phyloP scores from a whole-genome alignment of 2,797 vertebrate species.

The Crax fasciolata region DNA sequence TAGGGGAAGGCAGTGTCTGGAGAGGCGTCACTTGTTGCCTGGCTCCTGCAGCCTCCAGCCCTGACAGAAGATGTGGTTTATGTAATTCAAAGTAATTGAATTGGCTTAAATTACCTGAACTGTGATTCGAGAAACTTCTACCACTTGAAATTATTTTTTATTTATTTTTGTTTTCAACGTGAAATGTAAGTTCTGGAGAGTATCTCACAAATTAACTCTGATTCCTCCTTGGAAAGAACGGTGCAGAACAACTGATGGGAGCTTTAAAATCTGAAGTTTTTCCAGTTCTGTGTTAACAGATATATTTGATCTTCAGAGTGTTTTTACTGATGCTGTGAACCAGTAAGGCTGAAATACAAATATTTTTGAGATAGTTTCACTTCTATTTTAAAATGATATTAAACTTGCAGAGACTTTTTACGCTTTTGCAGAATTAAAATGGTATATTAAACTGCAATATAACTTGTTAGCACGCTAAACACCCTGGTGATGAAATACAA shows the following conservation, averaged over 20 bases:
- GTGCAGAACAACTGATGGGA: background rate
- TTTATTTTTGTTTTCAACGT: background rate
- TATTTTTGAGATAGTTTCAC: background rate
- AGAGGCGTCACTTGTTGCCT: background rate
- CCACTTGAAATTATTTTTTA: background rate
- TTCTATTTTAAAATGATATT: conserved; percentile 1
- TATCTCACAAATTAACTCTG: background rate
- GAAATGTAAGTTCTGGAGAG: background rate
- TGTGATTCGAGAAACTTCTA: background rate
- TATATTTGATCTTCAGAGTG: background rate
- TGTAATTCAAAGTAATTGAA: background rate
- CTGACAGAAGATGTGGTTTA: background rate
- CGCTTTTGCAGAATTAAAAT: background rate
- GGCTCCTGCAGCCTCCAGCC: background rate
- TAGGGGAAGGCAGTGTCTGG: background rate
- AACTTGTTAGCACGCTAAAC: conserved; percentile 2
- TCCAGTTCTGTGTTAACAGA: background rate
- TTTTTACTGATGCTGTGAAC: background rate
- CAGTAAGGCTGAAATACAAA: conserved; percentile 7
- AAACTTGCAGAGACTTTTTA: background rate
- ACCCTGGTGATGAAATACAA: conserved; percentile 32
- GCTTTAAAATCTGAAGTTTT: background rate
- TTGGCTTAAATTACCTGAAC: background rate
- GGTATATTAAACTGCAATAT: background rate
- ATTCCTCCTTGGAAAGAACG: background rate